Evolutionary conservation across 2,888 invertebrate species (phyloP), one percentile per base, ranked within the genome.

Genomic region (Amaurobius ferox): DNA sequence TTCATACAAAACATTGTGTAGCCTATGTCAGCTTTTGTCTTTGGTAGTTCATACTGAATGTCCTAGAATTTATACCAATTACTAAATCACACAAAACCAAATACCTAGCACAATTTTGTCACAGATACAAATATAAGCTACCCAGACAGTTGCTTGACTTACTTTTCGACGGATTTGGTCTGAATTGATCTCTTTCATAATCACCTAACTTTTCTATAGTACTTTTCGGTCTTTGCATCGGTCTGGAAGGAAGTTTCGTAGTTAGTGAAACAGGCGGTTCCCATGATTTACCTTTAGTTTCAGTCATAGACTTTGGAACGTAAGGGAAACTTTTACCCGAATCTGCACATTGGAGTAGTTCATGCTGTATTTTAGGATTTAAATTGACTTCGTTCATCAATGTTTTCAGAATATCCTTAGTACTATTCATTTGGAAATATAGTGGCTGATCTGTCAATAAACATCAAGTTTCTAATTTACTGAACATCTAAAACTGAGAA

Each of bases 321-420:
- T 62, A 83, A 16, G 83, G 76, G 29, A 83, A 35, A 28, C 39
- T n/a, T 66, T 83, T 48, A 0, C 26, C 66, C 6, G 29, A 39
- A 0, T 48, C 19, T 0, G 48, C 77, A 55, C 39, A 83, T 23
- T 55, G 2, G n/a, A 83, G 62, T 30, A 83, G 9, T 29, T 83
- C 77, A 23, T 71, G 48, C 30, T 83, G 76, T 39, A 83, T 32
- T 29, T 40, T 77, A 39, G 35, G 35, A 23, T 77, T 83, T 23
- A 83, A 28, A 30, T 66, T 71, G 13, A 77, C 29, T 66, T 83
- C 77, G 35, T 48, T 77, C 83, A 83, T 83, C 28, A 83, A 35
- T 0, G 83, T 66, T 55, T 40, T 26, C 13, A 83, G 35, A 55
- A 23, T 55, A 23, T 55, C 55, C 11, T 55, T 55, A 1, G 55